phyloP scores from a whole-genome alignment of 2,888 invertebrate species.

The Ectemnius continuus region DNA sequence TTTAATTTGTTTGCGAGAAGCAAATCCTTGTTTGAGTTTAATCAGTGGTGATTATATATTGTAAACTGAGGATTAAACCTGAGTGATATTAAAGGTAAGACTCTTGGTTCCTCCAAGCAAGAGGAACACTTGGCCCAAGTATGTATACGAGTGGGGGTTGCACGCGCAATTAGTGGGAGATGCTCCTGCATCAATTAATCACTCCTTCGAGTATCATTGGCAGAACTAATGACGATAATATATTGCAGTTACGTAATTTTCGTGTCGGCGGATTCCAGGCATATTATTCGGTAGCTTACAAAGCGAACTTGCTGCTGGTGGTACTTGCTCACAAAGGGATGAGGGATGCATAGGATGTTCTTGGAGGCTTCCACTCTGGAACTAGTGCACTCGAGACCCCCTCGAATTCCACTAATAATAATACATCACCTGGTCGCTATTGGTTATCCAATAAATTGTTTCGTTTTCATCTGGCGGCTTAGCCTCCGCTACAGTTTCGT shows the following conservation, averaged over 20 bases:
- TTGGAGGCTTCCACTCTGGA: constrained; percentile 25
- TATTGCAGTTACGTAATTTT: constrained; percentile 20
- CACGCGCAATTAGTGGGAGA: background rate
- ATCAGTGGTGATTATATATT: too few relatives aligned
- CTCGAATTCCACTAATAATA: constrained; percentile 1
- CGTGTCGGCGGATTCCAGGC: constrained; percentile 19
- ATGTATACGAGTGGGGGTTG: too few relatives aligned
- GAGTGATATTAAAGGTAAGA: too few relatives aligned
- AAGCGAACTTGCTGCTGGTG: constrained; percentile 16
- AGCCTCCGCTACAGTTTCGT: too few relatives aligned
- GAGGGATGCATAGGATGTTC: background rate
- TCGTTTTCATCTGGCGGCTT: too few relatives aligned
- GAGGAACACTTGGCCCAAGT: too few relatives aligned
- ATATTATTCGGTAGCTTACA: constrained; percentile 28
- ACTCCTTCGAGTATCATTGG: background rate
- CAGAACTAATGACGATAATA: constrained; percentile 11
- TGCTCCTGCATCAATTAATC: constrained; percentile 14
- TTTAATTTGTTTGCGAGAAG: too few relatives aligned
- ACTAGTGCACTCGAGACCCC: constrained; percentile 21
- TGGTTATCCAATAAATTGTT: too few relatives aligned
- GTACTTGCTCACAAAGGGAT: constrained; percentile 33
- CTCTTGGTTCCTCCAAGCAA: too few relatives aligned
- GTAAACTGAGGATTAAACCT: too few relatives aligned
- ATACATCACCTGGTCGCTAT: background rate
- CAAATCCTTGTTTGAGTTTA: too few relatives aligned